phyloP scores from a whole-genome alignment of 2,113 vertebrate genomes.

The Ia io region DNA sequence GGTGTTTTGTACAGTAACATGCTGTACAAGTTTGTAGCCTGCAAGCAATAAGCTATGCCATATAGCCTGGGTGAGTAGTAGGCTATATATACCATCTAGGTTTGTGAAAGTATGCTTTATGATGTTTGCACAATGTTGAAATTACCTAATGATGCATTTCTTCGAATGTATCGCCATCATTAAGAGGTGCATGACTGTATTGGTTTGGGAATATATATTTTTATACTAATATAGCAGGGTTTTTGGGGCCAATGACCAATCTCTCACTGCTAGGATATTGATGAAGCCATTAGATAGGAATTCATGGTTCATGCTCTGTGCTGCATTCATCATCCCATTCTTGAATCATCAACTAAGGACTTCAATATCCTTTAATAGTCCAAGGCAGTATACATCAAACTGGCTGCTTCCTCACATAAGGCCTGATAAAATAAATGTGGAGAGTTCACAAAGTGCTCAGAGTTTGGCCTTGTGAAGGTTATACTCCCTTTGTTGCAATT shows the following conservation, averaged over 20 bases:
- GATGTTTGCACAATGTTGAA: background rate
- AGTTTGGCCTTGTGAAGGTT: background rate
- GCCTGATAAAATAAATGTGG: background rate
- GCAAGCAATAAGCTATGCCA: background rate
- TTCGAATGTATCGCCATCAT: background rate
- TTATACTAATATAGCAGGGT: background rate
- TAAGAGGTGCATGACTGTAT: background rate
- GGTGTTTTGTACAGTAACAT: background rate
- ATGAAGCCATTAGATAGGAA: slow-evolving; percentile 14
- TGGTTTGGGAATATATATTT: background rate
- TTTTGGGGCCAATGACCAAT: background rate
- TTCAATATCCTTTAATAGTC: background rate
- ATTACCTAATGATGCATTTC: background rate
- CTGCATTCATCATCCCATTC: slow-evolving; percentile 12
- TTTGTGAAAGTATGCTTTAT: background rate
- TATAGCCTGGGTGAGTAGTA: background rate
- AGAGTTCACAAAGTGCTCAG: background rate
- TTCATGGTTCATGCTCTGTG: background rate
- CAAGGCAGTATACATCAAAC: background rate
- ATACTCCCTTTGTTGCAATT: background rate
- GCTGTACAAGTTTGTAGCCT: background rate
- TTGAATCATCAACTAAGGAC: background rate
- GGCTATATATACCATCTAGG: background rate
- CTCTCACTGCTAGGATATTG: background rate
- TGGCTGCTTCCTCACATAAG: background rate